phyloP scores from a whole-genome alignment of 2,888 invertebrate species.

The Oscheius sp. region DNA sequence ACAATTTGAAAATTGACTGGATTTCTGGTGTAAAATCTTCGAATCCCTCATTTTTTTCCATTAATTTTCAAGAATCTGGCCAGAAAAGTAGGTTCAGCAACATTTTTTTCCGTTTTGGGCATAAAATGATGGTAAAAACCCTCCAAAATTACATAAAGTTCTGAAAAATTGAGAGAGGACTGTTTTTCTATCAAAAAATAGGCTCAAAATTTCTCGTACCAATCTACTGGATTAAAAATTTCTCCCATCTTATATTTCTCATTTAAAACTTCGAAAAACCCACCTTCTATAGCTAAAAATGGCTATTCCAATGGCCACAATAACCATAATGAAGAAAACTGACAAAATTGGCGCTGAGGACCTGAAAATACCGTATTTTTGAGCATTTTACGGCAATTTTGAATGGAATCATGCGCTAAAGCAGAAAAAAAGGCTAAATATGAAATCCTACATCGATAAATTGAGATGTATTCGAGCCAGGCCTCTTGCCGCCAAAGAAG shows the following conservation, averaged over 20 bases:
- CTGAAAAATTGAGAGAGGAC: too few species aligned
- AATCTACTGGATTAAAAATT: neutral
- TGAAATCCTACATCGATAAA: constrained; percentile 7
- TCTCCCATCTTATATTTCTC: too few species aligned
- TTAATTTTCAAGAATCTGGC: too few species aligned
- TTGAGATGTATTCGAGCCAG: constrained; percentile 5
- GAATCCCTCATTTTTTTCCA: too few species aligned
- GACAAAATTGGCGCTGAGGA: constrained; percentile 20
- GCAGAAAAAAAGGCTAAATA: neutral
- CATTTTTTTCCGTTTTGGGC: too few species aligned
- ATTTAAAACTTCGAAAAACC: neutral
- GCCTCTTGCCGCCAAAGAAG: neutral
- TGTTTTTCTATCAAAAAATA: too few species aligned
- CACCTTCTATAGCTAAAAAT: constrained; percentile 31
- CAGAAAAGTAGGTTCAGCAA: too few species aligned
- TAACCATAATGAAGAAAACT: constrained; percentile 22
- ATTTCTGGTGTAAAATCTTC: too few species aligned
- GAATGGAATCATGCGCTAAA: neutral
- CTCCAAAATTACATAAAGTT: too few species aligned
- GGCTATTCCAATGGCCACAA: constrained; percentile 26
- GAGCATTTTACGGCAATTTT: neutral
- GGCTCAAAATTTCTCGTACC: too few species aligned
- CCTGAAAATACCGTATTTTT: constrained; percentile 5
- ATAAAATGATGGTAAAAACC: too few species aligned
- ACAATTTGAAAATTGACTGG: too few species aligned